Base-by-base conservation (phyloP, 2,797 vertebrate species). In the Mallotus villosus region DNA sequence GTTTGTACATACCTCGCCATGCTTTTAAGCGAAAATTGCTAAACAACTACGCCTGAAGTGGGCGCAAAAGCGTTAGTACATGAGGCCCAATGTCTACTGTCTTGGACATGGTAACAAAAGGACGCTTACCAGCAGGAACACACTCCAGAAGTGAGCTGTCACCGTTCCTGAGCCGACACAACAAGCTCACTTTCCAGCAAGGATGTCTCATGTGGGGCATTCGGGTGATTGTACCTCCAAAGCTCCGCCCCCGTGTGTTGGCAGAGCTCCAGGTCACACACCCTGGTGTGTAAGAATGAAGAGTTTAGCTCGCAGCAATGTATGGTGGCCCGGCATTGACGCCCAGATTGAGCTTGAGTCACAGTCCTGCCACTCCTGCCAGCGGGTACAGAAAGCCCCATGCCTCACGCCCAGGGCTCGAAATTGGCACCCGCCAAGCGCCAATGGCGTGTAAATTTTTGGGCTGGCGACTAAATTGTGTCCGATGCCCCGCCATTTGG, bases 241-340 rank as follows among this genome's bases (percentile, higher is more conserved):
- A 73, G 57, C 46, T 72, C 53, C 24, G 14, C 55, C 53, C 49
- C 32, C 51, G n/a, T 1, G 67, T 77, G 14, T 57, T 76, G 7
- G 34, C 55, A 24, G 64, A 67, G 37, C 59, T 72, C 5, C 60
- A 76, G 16, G 3, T 22, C 25, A 59, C 63, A 68, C 70, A 76
- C 19, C 63, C 49, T 22, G 74, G 70, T 57, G 51, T 72, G 70
- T 76, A 9, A 68, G 66, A 22, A 77, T 72, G 70, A 72, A 77
- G 60, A 60, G 27, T 49, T 34, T 69, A 12, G 60, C 59, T 19
- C 0, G 24, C 4, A 58, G 70, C 14, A 65, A 65, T 21, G 49
- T 72, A 19, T 41, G 70, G 55, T 70, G 27, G 55, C 68, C 68
- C 5, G 32, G 68, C 55, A 66, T 75, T 4, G 37, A 70, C 16